phyloP scores from a whole-genome alignment of 2,113 vertebrate species.

The Plestiodon gilberti region DNA sequence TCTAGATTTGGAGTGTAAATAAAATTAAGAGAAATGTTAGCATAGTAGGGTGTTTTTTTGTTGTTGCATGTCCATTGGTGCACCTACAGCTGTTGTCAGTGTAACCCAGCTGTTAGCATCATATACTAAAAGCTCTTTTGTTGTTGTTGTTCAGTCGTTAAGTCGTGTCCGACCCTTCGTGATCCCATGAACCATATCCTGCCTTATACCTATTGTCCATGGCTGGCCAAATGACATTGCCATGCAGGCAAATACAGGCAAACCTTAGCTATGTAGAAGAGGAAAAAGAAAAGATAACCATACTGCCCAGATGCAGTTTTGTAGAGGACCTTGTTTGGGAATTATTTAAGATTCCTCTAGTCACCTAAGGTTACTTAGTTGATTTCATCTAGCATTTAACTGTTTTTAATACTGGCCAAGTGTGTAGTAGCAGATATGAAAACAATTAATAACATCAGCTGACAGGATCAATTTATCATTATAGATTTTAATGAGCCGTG shows the following conservation, averaged over 20 bases:
- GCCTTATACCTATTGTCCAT: not conserved
- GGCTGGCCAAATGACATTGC: not conserved
- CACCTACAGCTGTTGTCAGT: not conserved
- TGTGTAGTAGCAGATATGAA: conserved; percentile 65
- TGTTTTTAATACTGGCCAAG: conserved; percentile 41
- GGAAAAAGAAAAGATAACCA: not conserved
- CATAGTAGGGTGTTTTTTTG: not conserved
- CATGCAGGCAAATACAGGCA: too few species aligned
- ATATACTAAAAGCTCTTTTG: not conserved
- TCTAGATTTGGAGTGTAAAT: too few species aligned
- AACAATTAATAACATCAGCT: conserved; percentile 68
- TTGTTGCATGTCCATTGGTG: not conserved
- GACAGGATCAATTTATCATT: conserved; percentile 70
- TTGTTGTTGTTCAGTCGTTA: not conserved
- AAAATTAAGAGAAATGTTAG: not conserved
- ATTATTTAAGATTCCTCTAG: conserved; percentile 18
- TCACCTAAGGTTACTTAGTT: conserved; percentile 38
- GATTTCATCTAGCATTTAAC: conserved; percentile 69
- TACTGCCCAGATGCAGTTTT: not conserved
- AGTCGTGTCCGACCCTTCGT: too few species aligned
- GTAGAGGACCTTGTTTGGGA: not conserved
- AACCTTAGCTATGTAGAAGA: not conserved
- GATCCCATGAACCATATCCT: too few species aligned
- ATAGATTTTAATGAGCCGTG: conserved; percentile 71
- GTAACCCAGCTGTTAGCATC: not conserved